Conservation (phyloP, 2,113 vertebrate species). For the Lasiurus cinereus region DNA sequence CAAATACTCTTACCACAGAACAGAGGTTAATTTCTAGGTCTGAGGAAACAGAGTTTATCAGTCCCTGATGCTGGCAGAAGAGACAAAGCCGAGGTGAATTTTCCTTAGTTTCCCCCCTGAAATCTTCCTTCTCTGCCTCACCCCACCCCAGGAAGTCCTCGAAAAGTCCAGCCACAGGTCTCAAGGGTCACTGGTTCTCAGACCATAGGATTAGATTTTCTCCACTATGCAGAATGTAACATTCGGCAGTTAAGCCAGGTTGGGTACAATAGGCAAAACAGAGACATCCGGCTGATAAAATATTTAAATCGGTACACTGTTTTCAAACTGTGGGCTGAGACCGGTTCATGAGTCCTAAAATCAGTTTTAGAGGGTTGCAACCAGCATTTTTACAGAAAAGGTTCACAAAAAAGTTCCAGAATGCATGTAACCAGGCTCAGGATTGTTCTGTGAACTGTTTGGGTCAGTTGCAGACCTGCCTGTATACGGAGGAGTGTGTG, state of each 20-base stretch:
- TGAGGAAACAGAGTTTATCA: background rate
- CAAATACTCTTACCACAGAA: background rate
- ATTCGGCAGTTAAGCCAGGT: background rate
- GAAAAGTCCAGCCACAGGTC: background rate
- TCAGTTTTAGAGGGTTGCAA: background rate
- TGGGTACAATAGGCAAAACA: background rate
- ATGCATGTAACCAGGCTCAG: background rate
- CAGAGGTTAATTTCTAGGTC: background rate
- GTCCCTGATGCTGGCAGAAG: accelerated
- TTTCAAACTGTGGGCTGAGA: background rate
- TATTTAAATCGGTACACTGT: background rate
- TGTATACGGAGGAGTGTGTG: background rate
- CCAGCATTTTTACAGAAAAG: background rate
- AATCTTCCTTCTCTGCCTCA: no score
- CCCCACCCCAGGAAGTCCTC: no score
- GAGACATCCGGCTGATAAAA: background rate
- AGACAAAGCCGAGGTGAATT: background rate
- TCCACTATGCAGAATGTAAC: accelerated
- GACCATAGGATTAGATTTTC: background rate
- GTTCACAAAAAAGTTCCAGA: background rate
- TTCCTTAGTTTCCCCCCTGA: background rate
- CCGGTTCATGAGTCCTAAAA: background rate
- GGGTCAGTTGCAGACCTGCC: background rate
- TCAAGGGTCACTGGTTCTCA: background rate
- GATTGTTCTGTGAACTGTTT: background rate